Evolutionary conservation across 2,888 invertebrate genomes (phyloP).

Genomic region (Drosophila neotestacea): DNA sequence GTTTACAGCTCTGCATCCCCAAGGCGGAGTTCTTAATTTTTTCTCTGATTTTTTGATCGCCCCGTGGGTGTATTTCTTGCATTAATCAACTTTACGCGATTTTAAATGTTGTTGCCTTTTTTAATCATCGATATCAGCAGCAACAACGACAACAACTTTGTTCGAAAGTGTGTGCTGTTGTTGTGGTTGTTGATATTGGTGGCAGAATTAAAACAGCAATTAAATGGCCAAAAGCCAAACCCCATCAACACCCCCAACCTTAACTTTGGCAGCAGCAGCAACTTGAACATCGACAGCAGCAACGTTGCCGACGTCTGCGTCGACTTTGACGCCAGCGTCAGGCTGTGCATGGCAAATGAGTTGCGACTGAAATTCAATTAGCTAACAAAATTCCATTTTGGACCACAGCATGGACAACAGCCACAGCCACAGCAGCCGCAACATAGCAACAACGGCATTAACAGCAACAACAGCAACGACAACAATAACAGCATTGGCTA

Average conservation of each 20-base stretch:
- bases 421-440: constrained; percentile 50
- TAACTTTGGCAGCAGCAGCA: background rate
- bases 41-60: constrained; percentile 15
- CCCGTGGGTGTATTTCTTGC: constrained; percentile 60
- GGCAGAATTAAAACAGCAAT: constrained; percentile 78
- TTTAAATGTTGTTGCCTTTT: constrained; percentile 46
- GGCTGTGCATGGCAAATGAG: constrained; percentile 77
- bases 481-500: constrained; percentile 56
- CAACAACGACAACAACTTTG: constrained; percentile 20
- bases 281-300: background rate
- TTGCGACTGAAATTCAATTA: constrained; percentile 81
- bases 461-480: constrained; percentile 38
- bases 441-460: constrained; percentile 36
- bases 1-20: constrained; percentile 7
- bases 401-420: constrained; percentile 65
- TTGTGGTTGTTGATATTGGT: constrained; percentile 46
- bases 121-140: constrained; percentile 9
- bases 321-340: constrained; percentile 6
- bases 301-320: background rate
- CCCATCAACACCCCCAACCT: constrained; percentile 30
- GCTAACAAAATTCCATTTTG: constrained; percentile 79
- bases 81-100: constrained; percentile 72
- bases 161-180: constrained; percentile 24
- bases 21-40: background rate
- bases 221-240: constrained; percentile 79